phyloP scores from a whole-genome alignment of 2,888 invertebrate species.

The Drosophila greeni region DNA sequence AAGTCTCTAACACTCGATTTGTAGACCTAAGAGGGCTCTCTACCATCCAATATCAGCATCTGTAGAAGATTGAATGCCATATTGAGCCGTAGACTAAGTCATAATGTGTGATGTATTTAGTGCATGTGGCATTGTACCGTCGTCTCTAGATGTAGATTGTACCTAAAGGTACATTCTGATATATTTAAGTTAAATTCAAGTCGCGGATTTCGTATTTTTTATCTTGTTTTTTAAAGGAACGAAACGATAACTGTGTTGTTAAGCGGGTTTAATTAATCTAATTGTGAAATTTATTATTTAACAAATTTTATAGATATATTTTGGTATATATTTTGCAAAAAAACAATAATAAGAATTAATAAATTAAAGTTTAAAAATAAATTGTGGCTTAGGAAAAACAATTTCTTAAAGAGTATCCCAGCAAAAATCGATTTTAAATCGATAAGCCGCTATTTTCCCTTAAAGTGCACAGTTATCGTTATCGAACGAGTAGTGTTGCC shows the following conservation, averaged over 20 bases:
- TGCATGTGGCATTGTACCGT: constrained; percentile 37
- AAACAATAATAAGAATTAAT: not conserved
- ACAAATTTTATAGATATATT: not conserved
- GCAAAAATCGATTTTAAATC: not conserved
- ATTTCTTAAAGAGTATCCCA: not conserved
- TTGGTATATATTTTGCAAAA: not conserved
- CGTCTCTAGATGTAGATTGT: constrained; percentile 10
- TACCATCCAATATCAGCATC: constrained; percentile 12
- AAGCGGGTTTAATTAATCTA: too few species aligned
- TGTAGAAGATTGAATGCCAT: constrained; percentile 27
- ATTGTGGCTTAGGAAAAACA: too few species aligned
- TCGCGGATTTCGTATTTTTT: not conserved
- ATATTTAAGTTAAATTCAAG: not conserved
- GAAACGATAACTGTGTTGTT: constrained; percentile 1
- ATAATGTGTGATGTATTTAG: constrained; percentile 18
- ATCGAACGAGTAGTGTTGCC: constrained; percentile 11
- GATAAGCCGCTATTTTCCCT: not conserved
- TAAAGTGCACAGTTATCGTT: constrained; percentile 7
- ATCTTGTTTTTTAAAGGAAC: not conserved
- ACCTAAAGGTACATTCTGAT: not conserved
- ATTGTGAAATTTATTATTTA: not conserved
- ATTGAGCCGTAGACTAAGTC: not conserved
- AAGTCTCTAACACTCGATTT: constrained; percentile 29
- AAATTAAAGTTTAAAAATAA: not conserved
- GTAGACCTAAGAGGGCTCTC: constrained; percentile 12